phyloP scores from a whole-genome alignment of 2,797 vertebrate species.

The Coreius guichenoti region DNA sequence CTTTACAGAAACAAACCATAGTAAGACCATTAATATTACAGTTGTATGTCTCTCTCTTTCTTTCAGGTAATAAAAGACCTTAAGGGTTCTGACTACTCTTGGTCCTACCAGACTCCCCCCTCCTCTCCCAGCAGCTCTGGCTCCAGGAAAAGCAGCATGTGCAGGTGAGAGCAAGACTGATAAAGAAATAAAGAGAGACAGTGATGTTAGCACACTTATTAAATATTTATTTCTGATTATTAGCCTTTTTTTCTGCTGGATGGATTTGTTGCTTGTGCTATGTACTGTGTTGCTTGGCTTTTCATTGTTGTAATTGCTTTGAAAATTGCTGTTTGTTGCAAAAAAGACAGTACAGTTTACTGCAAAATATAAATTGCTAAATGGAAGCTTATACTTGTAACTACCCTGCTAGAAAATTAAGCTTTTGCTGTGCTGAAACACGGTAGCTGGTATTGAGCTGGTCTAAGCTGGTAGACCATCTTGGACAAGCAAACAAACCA shows the following conservation, averaged over 20 bases:
- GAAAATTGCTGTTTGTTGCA: constrained; percentile 18
- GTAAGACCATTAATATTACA: not conserved
- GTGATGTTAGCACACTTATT: not conserved
- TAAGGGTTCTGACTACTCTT: constrained; percentile 96
- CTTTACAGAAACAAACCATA: not conserved
- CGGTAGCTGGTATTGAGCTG: not conserved
- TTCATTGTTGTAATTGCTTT: not conserved
- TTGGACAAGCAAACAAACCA: not conserved
- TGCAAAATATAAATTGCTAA: not conserved
- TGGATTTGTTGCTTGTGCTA: constrained; percentile 26
- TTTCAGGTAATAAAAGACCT: constrained; percentile 94
- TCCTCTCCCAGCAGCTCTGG: constrained; percentile 94
- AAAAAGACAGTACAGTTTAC: not conserved
- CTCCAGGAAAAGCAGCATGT: constrained; percentile 98
- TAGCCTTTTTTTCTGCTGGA: constrained; percentile 1
- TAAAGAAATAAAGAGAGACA: constrained; percentile 4
- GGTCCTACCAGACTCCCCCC: constrained; percentile 96
- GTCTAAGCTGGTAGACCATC: not conserved
- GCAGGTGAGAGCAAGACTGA: constrained; percentile 81
- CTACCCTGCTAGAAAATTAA: not conserved
- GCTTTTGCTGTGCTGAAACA: not conserved
- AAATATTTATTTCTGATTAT: not conserved
- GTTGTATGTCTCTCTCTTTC: constrained; percentile 38
- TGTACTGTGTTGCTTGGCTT: constrained; percentile 44
- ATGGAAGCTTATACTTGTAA: not conserved